A percentile compares a stretch with the other conserved stretches of the same genome.
These are phyloP conservation scores for Anguilla marmorata DNA, from an alignment of 2,797 vertebrate species.

Conservation along the genomic window DNA sequence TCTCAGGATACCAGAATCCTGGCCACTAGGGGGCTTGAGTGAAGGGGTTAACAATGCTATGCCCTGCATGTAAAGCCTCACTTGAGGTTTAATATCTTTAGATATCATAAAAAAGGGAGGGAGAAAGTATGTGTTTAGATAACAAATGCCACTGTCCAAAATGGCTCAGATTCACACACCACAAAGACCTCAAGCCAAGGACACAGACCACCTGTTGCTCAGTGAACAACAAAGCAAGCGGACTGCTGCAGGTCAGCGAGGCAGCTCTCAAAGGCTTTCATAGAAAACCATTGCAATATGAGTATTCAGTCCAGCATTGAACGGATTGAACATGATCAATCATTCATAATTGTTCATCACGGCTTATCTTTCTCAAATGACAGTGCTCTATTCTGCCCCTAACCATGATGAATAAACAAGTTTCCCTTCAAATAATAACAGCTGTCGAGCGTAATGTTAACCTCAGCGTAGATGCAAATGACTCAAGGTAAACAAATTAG, in stretches of 20 bases:
- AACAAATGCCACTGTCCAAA: conserved; percentile 66
- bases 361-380: conserved; percentile 26
- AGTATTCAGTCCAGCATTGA: conserved; percentile 53
- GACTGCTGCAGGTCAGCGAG: conserved; percentile 56
- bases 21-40: too few species aligned
- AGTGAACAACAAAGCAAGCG: conserved; percentile 61
- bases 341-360: conserved; percentile 66
- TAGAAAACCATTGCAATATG: conserved; percentile 53
- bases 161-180: conserved; percentile 71
- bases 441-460: not conserved
- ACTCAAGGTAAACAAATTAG: not conserved
- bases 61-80: too few species aligned
- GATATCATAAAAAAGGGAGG: too few species aligned
- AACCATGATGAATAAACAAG: not conserved
- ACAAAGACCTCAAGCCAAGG: conserved; percentile 63
- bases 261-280: conserved; percentile 51
- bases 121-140: conserved; percentile 51
- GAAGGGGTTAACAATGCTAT: too few species aligned
- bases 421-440: not conserved
- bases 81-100: too few species aligned
- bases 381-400: conserved; percentile 38
- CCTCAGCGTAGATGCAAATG: not conserved
- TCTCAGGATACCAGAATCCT: too few species aligned
- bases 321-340: conserved; percentile 58
- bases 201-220: conserved; percentile 73